Percentiles rank a stretch among this genome's conserved stretches.
phyloP scores from a whole-genome alignment of 2,113 vertebrate species.

The Neogale vison region DNA sequence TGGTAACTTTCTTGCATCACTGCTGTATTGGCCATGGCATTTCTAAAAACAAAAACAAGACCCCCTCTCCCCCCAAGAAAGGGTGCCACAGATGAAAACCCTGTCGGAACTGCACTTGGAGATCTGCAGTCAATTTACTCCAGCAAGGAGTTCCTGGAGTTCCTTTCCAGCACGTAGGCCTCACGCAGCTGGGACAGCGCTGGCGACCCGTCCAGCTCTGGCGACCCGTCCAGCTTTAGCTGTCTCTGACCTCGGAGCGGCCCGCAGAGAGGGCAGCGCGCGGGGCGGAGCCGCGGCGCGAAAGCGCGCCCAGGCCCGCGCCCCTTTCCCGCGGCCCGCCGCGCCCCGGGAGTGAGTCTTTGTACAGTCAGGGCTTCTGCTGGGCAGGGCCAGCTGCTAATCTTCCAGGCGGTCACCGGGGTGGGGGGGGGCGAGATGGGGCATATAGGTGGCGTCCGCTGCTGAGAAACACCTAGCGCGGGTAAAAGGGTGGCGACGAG shows the following conservation, averaged over 20 bases:
- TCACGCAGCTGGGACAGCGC: no score
- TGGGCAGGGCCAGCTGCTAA: conserved; percentile 66
- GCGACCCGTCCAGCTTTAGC: no score
- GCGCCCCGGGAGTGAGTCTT: not conserved
- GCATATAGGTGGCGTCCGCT: conserved; percentile 32
- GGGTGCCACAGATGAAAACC: not conserved
- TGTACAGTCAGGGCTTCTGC: conserved; percentile 56
- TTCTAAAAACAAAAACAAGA: not conserved
- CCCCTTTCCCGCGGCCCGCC: not conserved
- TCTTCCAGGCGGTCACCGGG: conserved; percentile 42
- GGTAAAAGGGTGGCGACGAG: conserved; percentile 31
- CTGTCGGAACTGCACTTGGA: not conserved
- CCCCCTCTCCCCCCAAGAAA: not conserved
- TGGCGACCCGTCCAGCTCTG: no score
- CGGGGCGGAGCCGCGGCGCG: not conserved
- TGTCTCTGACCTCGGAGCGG: not conserved
- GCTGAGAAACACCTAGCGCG: conserved; percentile 39
- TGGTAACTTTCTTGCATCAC: not conserved
- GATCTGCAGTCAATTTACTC: not conserved
- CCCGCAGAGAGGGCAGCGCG: accelerated
- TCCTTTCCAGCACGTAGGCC: not conserved
- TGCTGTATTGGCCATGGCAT: not conserved
- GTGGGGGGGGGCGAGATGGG: not conserved
- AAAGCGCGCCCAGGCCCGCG: not conserved
- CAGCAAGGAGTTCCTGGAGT: no score